phyloP scores from a whole-genome alignment of 2,113 vertebrate species.

The Siniperca chuatsi region DNA sequence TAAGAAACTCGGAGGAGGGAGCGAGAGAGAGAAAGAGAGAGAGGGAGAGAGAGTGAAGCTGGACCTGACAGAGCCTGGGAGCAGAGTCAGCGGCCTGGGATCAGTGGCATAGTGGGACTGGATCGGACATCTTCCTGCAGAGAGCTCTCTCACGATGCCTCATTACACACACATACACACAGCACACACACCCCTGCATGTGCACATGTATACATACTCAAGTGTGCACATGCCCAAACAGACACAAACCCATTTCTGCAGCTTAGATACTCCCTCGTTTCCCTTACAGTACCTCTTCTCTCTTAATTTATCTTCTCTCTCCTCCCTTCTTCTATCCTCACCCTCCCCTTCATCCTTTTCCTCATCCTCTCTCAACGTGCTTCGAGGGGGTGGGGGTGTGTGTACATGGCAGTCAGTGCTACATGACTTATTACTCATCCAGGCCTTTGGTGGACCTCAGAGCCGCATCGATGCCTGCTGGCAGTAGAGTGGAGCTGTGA shows the following conservation, averaged over 20 bases:
- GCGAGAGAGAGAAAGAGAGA: constrained; percentile 31
- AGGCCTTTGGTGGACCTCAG: constrained; percentile 62
- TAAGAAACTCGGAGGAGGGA: constrained; percentile 33
- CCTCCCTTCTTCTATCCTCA: constrained; percentile 7
- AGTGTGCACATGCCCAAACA: constrained; percentile 6
- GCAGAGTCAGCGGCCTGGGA: constrained; percentile 65
- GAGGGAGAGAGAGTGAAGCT: constrained; percentile 41
- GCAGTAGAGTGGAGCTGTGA: constrained; percentile 36
- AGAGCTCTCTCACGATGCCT: constrained; percentile 47
- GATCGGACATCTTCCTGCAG: constrained; percentile 73
- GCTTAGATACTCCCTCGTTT: not conserved
- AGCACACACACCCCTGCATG: constrained; percentile 17
- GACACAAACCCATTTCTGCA: not conserved
- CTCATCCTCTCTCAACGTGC: constrained; percentile 25
- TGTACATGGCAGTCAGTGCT: constrained; percentile 36
- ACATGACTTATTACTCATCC: constrained; percentile 70
- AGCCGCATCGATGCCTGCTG: constrained; percentile 53
- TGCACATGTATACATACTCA: not conserved
- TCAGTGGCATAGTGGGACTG: constrained; percentile 65
- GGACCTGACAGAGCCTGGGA: constrained; percentile 67
- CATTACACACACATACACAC: constrained; percentile 19
- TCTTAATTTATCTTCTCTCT: not conserved
- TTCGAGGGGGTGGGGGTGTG: constrained; percentile 8
- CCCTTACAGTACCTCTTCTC: not conserved
- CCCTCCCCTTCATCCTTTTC: constrained; percentile 6